Evolutionary conservation across 2,797 vertebrate genomes (phyloP), one percentile per base, ranked within the genome.

Genomic region (Lepilemur ruficaudatus): DNA sequence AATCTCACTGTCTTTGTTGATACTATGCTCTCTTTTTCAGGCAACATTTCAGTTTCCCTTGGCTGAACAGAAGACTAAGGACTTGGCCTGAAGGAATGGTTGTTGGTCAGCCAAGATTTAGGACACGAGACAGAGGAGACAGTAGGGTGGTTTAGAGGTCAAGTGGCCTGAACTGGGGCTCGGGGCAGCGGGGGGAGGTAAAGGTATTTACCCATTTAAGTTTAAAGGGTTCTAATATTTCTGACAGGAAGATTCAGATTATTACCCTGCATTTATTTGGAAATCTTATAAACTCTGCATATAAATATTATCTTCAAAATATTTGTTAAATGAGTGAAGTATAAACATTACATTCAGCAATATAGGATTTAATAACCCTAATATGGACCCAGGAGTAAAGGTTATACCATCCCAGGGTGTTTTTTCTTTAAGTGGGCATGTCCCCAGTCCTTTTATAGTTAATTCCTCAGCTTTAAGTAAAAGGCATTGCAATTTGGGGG

Each of bases 221-320:
- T 82, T 78, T 46, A 91, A 78, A 79, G 11, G 1, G 7, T 43
- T 95, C 23, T 13, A 28, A 13, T 75, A 79, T 80, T 94, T 91
- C 65, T 84, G 57, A 18, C 43, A 70, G 14, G 41, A 57, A 67
- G 4, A 78, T 84, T 10, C 55, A 8, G 32, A 83, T 80, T 61
- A 72, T 87, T 86, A 41, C 48, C 7, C 17, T 52, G 20, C 59
- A 90, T 93, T 78, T 94, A n/a, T 73, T 91, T 95, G 75, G 67
- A 94, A 96, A 73, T 75, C 35, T 75, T 84, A 41, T 91, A 35
- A 63, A 57, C 43, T 85, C 17, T 95, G n/a, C 13, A 61, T 30
- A 20, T 91, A 48, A 46, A 11, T 65, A n/a, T 35, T 55, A n/a
- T 87, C 20, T 79, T 96, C 15, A 86, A 91, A 94, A 79, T 94